A percentile compares a stretch with the other conserved stretches of the same genome.
phyloP scores from a whole-genome alignment of 2,797 vertebrate species.

The Malurus leucopterus region DNA sequence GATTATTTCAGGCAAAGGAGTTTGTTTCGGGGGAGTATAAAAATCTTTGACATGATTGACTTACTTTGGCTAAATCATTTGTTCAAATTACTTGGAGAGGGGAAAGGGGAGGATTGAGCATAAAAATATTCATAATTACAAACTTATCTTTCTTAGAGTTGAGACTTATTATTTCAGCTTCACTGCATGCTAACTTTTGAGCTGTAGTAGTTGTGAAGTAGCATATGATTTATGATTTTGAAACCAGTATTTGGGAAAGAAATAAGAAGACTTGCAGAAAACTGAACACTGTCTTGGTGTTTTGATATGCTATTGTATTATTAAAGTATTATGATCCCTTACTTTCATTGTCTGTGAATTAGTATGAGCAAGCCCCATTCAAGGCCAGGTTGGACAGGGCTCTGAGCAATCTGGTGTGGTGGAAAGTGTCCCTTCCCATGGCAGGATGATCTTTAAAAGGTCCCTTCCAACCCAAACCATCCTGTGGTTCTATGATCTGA shows the following conservation, averaged over 20 bases:
- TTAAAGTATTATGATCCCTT: background rate
- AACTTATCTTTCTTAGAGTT: background rate
- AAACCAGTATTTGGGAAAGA: background rate
- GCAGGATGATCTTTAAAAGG: background rate
- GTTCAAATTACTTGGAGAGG: background rate
- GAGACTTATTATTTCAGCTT: background rate
- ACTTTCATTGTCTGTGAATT: background rate
- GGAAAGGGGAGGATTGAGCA: background rate
- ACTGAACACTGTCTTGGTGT: background rate
- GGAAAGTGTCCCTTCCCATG: background rate
- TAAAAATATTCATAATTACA: background rate
- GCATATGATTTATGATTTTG: background rate
- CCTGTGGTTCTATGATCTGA: background rate
- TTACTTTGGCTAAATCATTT: background rate
- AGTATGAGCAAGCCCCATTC: background rate
- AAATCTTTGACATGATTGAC: background rate
- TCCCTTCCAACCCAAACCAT: background rate
- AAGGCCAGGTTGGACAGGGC: background rate
- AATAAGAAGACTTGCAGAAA: background rate
- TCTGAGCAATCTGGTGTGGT: background rate
- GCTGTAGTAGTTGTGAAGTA: background rate
- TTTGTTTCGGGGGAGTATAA: background rate
- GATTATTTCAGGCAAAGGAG: background rate
- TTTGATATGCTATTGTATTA: background rate
- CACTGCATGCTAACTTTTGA: background rate